A percentile compares a stretch with the other conserved stretches of the same genome.
Evolutionary conservation across 2,113 vertebrate genomes (phyloP).

Genomic region (Capra hircus): DNA sequence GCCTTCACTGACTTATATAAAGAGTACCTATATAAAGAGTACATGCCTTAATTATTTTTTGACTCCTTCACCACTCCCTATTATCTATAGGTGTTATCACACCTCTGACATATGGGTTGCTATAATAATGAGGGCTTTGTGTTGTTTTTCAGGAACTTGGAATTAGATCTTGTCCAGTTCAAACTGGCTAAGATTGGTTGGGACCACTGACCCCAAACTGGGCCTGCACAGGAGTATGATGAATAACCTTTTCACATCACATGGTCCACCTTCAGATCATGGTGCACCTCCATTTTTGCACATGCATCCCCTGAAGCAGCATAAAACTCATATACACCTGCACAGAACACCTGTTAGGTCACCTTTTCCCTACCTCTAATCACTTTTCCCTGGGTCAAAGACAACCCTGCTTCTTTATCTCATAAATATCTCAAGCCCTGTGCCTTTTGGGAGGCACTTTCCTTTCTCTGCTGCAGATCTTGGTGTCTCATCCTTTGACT

Average conservation of each 20-base stretch:
- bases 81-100: neutral
- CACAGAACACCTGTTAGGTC: neutral
- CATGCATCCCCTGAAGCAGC: neutral
- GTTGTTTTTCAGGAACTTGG: neutral
- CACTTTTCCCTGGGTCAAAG: neutral
- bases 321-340: neutral
- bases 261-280: neutral
- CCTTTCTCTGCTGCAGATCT: neutral
- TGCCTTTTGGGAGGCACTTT: neutral
- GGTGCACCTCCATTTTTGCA: neutral
- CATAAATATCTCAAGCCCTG: neutral
- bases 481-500: neutral
- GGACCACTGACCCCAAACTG: neutral
- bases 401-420: neutral
- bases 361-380: neutral
- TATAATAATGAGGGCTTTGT: neutral
- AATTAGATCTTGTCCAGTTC: neutral
- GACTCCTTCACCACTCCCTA: neutral
- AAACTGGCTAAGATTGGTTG: neutral
- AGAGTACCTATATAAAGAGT: no score
- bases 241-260: neutral
- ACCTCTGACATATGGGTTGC: neutral
- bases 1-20: neutral
- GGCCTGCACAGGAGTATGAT: neutral
- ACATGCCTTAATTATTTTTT: neutral